Evolutionary conservation across 2,888 invertebrate species (phyloP), one percentile per base, ranked within the genome.

Genomic region (Dilophus febrilis): DNA sequence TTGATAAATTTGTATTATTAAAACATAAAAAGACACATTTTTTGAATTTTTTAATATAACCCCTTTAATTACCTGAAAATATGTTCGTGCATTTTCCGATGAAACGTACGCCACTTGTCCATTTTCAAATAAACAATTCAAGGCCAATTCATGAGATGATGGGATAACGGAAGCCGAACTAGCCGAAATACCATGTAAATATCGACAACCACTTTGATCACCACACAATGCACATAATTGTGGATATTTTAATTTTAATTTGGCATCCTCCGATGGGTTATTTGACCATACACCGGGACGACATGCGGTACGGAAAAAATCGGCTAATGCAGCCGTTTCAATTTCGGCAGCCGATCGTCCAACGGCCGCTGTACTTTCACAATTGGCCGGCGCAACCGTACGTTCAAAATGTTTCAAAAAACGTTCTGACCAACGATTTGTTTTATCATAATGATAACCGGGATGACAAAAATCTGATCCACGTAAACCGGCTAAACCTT

Each of bases 271-370:
- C 0, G 62, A 55, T 0, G 49, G 45, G 45, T 75, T 71, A 16
- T 64, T 51, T 4, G 71, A 68, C 80, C 80, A 81, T 1, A 59
- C 53, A 1, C 84, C 84, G 5, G 84, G 84, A 37, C 81, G 67
- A 59, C 85, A 86, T 44, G 74, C 75, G 1, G 65, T 61, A 1
- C 68, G 66, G 64, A 85, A 84, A 64, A 75, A 79, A 2, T 56
- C 51, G 37, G 64, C 65, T 1, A 82, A 63, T 3, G 70, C 67
- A 32, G 67, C 64, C 17, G 76, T 65, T 45, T 81, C 77, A 47
- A 78, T 55, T 53, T 77, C 71, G 1, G 68, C 65, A 8, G 70
- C 58, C 0, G 71, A 66, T 43, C 56, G 59, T 13, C 50, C 50
- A 0, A 54, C 50, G 0, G 57, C 51, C 18, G 62, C 61, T n/a